phyloP scores from a whole-genome alignment of 2,797 vertebrate genomes.

The Syngnathus rostellatus region DNA sequence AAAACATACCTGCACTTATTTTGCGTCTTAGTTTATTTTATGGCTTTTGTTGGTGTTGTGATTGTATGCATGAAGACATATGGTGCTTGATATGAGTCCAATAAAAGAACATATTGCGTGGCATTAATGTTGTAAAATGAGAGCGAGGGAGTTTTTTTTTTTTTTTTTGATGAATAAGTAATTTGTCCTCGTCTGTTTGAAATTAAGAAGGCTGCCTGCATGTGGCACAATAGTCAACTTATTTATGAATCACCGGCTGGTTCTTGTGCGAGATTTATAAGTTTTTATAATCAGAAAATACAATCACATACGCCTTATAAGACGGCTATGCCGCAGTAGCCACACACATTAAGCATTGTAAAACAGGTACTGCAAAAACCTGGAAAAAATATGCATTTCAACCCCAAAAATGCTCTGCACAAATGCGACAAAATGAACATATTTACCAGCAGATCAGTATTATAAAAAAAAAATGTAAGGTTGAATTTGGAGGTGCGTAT shows the following conservation, averaged over 20 bases:
- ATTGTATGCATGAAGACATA: conserved; percentile 8
- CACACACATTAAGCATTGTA: too few species aligned
- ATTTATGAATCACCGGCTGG: conserved; percentile 31
- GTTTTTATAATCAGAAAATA: neutral
- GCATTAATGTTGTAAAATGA: conserved; percentile 5
- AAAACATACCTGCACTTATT: neutral
- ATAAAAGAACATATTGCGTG: conserved; percentile 12
- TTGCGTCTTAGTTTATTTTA: neutral
- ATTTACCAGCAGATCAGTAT: too few species aligned
- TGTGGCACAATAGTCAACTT: conserved; percentile 14
- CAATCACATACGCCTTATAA: too few species aligned
- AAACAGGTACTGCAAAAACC: too few species aligned
- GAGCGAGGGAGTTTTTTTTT: neutral
- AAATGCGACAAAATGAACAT: too few species aligned
- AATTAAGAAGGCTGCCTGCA: conserved; percentile 15
- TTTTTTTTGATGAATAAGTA: conserved; percentile 12
- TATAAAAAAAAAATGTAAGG: too few species aligned
- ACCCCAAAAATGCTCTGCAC: too few species aligned
- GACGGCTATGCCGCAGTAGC: too few species aligned
- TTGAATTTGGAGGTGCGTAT: too few species aligned
- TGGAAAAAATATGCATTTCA: too few species aligned
- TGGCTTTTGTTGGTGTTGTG: too few species aligned
- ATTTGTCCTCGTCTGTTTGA: conserved; percentile 22
- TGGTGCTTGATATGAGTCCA: conserved; percentile 10
- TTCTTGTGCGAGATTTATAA: neutral